A percentile compares a stretch with the other conserved stretches of the same genome.
These are phyloP conservation scores for Gymnodraco acuticeps DNA, from an alignment of 2,797 vertebrate genomes.

Conservation along the genomic window DNA sequence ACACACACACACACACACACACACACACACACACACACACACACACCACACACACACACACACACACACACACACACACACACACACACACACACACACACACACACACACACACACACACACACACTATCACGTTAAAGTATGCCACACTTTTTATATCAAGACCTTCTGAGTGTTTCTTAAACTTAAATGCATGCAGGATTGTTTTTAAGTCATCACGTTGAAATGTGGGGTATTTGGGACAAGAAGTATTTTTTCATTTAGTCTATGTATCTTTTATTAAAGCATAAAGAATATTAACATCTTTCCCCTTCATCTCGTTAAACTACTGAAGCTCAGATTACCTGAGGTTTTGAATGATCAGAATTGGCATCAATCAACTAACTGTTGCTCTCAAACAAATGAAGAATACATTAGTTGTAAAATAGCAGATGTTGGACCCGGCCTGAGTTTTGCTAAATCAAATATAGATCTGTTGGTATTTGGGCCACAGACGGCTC, in stretches of 20 bases:
- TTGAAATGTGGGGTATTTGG: background rate
- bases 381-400: background rate
- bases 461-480: background rate
- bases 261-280: background rate
- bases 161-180: background rate
- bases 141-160: slow-evolving; percentile 3
- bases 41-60: background rate
- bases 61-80: background rate
- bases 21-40: too few species aligned
- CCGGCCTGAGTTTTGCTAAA: background rate
- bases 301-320: background rate
- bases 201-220: background rate
- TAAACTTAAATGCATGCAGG: background rate
- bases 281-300: background rate
- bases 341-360: background rate
- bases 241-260: background rate
- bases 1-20: background rate
- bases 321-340: background rate
- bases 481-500: too few species aligned
- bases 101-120: background rate
- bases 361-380: background rate
- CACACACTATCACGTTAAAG: background rate
- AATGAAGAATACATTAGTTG: background rate
- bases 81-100: background rate
- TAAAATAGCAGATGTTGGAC: background rate